A percentile compares a stretch with the other conserved stretches of the same genome.
phyloP scores from a whole-genome alignment of 2,797 vertebrate species.

The Micropoecilia bifurca region DNA sequence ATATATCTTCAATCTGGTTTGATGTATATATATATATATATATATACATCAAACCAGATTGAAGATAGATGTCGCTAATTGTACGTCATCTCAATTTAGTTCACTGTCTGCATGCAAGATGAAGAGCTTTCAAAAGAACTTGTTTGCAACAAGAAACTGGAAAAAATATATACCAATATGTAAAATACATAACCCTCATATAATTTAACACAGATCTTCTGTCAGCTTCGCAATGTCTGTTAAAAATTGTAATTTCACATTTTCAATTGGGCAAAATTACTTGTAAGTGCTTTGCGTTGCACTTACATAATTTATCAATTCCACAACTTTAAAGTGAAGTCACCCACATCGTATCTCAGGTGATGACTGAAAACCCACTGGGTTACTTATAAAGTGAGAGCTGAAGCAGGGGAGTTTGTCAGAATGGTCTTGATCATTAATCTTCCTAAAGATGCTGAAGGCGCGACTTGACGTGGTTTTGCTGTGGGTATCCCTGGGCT shows the following conservation, averaged over 20 bases:
- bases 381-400: constrained; percentile 65
- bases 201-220: constrained; percentile 11
- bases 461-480: constrained; percentile 67
- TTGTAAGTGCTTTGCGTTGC: constrained; percentile 30
- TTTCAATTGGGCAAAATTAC: constrained; percentile 3
- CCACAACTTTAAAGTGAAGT: constrained; percentile 58
- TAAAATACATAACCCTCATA: neutral
- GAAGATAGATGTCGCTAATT: constrained; percentile 69
- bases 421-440: constrained; percentile 71
- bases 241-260: constrained; percentile 8
- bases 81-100: constrained; percentile 69
- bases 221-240: neutral
- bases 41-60: constrained; percentile 41
- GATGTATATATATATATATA: too few relatives aligned
- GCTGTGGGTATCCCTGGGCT: constrained; percentile 57
- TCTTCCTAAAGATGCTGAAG: constrained; percentile 77
- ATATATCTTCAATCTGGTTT: too few relatives aligned
- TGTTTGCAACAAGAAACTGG: neutral
- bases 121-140: constrained; percentile 12
- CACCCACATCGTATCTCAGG: constrained; percentile 68
- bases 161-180: neutral
- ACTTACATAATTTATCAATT: constrained; percentile 67
- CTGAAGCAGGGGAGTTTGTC: constrained; percentile 64
- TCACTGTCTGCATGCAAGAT: constrained; percentile 46
- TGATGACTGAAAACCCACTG: constrained; percentile 65